Base-by-base conservation (phyloP, 2,888 invertebrate species). In the Nomada hirtipes region DNA sequence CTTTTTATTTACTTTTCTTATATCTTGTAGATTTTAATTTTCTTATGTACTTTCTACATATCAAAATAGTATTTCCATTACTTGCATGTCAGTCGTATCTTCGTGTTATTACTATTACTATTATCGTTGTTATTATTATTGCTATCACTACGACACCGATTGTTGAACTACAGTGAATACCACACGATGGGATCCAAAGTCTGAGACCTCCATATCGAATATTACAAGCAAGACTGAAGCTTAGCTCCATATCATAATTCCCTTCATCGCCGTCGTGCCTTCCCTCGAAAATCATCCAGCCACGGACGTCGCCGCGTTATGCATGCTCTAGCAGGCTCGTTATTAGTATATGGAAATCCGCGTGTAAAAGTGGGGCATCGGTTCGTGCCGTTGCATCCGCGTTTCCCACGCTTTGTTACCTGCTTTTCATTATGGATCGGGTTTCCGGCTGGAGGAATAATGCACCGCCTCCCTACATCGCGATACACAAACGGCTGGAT, bases 341-440 rank as follows among this genome's bases (percentile, higher is more conserved):
- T 83, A 81, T 83, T 70, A 73, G 65, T 73, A 69, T 73, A 82
- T 73, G 82, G 79, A 79, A 79, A 79, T 79, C 55, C 50, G 20
- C 55, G 61, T 26, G 67, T 64, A 80, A 82, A 82, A 79, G 63
- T 71, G 75, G 82, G 79, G 26, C 82, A 82, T 75, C 67, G 81
- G 60, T 74, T 68, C 55, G 69, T 59, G 60, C 15, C 55, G 67
- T 29, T 68, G 67, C 47, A 63, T 67, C 36, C 55, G 55, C 50
- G 55, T 71, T 67, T 68, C 71, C 53, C 75, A 79, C 75, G 71
- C 82, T 75, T 82, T 82, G 74, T 79, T 82, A 79, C 79, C 79
- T 75, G 82, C 68, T 59, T 71, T 82, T 79, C 71, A 75, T 79
- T 75, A 75, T 72, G 79, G 67, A 59, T 71, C 63, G 52, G 57